A percentile compares a stretch with the other conserved stretches of the same genome.
Conservation (phyloP, 2,113 vertebrate genomes). For the Pandion haliaetus region DNA sequence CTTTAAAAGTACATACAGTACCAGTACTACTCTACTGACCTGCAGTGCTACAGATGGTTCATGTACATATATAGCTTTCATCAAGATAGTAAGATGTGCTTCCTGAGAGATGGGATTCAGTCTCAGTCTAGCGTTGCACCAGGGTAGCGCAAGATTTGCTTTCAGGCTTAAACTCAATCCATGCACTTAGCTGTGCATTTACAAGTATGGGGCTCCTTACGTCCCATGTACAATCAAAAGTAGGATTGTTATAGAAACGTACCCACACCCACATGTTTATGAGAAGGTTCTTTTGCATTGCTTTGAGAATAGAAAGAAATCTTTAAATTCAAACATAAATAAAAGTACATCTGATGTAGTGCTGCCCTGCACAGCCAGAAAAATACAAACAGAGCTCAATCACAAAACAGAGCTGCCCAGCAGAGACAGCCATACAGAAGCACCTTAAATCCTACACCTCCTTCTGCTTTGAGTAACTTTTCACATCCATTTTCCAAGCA, state of each 20-base stretch:
- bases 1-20: background rate
- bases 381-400: background rate
- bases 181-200: no score
- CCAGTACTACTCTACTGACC: background rate
- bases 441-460: background rate
- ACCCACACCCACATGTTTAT: background rate
- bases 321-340: background rate
- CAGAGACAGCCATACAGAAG: background rate
- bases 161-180: background rate
- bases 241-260: background rate
- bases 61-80: rapidly evolving
- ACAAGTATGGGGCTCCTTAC: background rate
- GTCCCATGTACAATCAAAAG: background rate
- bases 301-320: background rate
- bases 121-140: background rate
- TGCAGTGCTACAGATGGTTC: background rate
- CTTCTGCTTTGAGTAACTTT: background rate
- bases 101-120: background rate
- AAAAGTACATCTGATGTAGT: background rate
- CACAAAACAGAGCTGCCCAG: background rate
- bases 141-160: background rate
- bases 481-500: background rate
- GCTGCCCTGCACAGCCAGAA: background rate
- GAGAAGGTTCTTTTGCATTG: background rate
- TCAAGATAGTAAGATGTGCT: background rate